A percentile compares a stretch with the other conserved stretches of the same genome.
phyloP scores from a whole-genome alignment of 1,140 invertebrate species.

The Ganaspis sp. region DNA sequence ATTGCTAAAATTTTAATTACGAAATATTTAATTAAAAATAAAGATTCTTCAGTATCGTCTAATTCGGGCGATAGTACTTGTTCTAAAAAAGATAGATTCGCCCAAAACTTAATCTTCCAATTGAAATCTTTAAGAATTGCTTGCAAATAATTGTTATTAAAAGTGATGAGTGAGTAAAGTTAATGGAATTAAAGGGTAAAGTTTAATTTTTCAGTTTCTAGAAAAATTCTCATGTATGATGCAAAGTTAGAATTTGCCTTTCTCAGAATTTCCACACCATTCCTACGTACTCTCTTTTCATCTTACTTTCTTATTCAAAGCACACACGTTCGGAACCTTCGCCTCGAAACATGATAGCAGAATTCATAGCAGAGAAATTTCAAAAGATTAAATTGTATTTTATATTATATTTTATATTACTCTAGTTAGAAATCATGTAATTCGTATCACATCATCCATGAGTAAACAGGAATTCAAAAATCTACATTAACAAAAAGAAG shows the following conservation, averaged over 20 bases:
- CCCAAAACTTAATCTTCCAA: no score
- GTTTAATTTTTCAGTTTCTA: conserved; percentile 7
- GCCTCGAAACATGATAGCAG: conserved; percentile 10
- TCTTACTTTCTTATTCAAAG: conserved; percentile 48
- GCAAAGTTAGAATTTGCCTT: conserved; percentile 14
- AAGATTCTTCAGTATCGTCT: no score
- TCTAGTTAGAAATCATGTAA: neutral
- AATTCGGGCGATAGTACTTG: no score
- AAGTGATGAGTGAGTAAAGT: no score
- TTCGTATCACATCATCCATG: neutral
- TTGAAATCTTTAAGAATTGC: no score
- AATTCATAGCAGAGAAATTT: neutral
- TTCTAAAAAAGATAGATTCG: no score
- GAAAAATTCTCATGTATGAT: neutral
- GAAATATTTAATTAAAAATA: no score
- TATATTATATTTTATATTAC: neutral
- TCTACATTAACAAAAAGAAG: neutral
- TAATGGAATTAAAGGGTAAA: no score
- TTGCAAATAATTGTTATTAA: no score
- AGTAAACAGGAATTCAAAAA: neutral
- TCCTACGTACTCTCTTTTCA: conserved; percentile 31
- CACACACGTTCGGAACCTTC: neutral
- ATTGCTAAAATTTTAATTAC: no score
- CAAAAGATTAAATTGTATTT: neutral
- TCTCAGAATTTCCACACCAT: neutral